These are phyloP conservation scores for Pegea sp. DNA, from an alignment of 23 tunicate genomes.

Conservation along the genomic window DNA sequence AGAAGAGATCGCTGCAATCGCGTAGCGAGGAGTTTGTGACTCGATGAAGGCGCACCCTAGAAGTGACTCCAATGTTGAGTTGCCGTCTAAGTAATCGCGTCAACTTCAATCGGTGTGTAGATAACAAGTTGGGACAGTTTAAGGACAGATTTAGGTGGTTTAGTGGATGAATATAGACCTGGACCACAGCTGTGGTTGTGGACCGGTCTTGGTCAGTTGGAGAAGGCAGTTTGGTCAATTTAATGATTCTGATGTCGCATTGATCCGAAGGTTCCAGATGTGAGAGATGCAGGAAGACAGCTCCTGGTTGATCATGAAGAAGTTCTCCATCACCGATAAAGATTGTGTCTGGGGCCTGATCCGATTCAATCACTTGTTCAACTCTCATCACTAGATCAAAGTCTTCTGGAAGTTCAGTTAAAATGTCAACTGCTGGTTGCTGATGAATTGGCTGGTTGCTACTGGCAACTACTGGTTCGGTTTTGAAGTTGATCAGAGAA, in stretches of 20 bases:
- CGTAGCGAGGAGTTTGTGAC: slow-evolving; percentile 2
- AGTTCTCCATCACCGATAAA: too few relatives aligned
- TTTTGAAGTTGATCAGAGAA: too few relatives aligned
- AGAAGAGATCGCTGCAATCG: too few relatives aligned
- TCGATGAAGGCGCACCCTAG: slow-evolving; percentile 32
- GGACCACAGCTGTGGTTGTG: slow-evolving; percentile 16
- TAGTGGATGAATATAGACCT: slow-evolving; percentile 49
- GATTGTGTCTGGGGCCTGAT: background rate
- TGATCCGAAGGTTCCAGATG: background rate
- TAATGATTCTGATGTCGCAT: slow-evolving; percentile 13
- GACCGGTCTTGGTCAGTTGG: slow-evolving; percentile 2
- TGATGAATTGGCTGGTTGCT: too few relatives aligned
- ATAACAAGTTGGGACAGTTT: slow-evolving; percentile 7
- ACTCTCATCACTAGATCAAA: slow-evolving; percentile 38
- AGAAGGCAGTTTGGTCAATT: slow-evolving; percentile 13
- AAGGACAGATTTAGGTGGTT: slow-evolving; percentile 27
- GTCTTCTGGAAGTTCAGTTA: slow-evolving; percentile 21
- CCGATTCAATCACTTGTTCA: slow-evolving; percentile 13
- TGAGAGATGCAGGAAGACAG: slow-evolving; percentile 23
- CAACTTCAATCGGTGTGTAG: slow-evolving; percentile 14
- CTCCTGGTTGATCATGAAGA: slow-evolving; percentile 13
- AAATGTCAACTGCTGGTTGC: too few relatives aligned
- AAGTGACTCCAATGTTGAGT: slow-evolving; percentile 33
- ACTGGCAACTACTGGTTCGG: too few relatives aligned
- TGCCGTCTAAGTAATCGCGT: slow-evolving; percentile 35